These are phyloP conservation scores for Ictidomys tridecemlineatus DNA, from an alignment of 2,113 vertebrate genomes.

Conservation along the genomic window DNA sequence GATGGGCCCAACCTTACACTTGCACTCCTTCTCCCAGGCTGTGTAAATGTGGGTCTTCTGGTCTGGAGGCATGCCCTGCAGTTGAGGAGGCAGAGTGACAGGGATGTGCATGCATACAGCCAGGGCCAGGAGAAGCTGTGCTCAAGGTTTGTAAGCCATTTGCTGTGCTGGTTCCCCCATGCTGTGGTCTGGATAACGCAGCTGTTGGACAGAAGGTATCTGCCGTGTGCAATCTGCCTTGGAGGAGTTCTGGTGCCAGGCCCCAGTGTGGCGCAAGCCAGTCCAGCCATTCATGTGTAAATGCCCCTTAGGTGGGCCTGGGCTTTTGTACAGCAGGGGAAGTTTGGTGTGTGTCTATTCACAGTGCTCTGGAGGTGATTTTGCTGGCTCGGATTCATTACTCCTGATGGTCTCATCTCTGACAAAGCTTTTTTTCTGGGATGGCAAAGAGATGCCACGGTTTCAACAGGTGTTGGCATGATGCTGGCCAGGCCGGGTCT, in stretches of 20 bases:
- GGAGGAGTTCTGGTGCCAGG: slow-evolving; percentile 55
- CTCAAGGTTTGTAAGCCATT: slow-evolving; percentile 66
- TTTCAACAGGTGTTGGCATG: slow-evolving; percentile 61
- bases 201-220: slow-evolving; percentile 77
- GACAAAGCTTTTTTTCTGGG: not conserved
- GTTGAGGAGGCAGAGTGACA: not conserved
- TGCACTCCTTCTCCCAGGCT: not conserved
- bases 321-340: not conserved
- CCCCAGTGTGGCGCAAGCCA: not conserved
- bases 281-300: slow-evolving; percentile 31
- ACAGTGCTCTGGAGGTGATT: not conserved
- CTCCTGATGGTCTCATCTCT: not conserved
- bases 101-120: not conserved
- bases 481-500: not conserved
- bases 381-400: not conserved
- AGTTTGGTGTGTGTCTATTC: not conserved
- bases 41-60: not conserved
- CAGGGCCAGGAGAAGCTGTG: slow-evolving; percentile 35
- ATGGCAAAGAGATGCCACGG: not conserved
- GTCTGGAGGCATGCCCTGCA: not conserved
- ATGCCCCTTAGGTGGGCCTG: not conserved
- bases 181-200: slow-evolving; percentile 72
- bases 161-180: slow-evolving; percentile 47
- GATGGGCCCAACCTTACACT: rapidly evolving
- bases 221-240: slow-evolving; percentile 64